Base-by-base conservation (phyloP, 1,140 invertebrate genomes). In the Drosophila persimilis region DNA sequence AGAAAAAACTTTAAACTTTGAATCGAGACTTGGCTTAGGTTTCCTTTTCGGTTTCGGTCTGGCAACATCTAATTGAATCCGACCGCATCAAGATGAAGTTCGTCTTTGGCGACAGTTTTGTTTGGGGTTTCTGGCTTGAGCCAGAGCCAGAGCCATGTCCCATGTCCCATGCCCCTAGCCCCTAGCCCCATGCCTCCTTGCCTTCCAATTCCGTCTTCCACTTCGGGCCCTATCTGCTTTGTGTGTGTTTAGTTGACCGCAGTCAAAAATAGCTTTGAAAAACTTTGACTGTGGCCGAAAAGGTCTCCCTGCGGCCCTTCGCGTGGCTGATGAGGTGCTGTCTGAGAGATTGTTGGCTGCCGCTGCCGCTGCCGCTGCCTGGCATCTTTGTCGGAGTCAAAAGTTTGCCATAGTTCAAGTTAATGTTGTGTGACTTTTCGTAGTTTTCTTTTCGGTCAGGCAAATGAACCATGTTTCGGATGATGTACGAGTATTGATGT, bases 401-500 rank as follows among this genome's bases (percentile, higher is more conserved):
- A 86, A 88, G 83, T 86, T 86, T 77, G 67, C 75, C 83, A 88
- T 88, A 88, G 81, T 86, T 86, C 81, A 86, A 86, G 81, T 86
- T 88, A 86, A 86, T 86, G 81, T 86, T 81, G 83, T 86, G 81
- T 86, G 83, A 86, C 81, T 86, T 86, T 85, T 86, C 63, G 70
- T 73, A 74, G 69, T 75, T 78, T 76, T 86, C 61, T 67, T 55
- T 67, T 56, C 63, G 62, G 24, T 47, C 74, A 80, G 76, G 57
- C 81, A 85, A 70, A 81, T 85, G 77, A 88, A 77, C 69, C 81
- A 77, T 88, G 73, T 63, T 74, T 77, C 50, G 72, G 60, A 81
- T 77, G 79, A 60, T 71, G 73, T 63, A 13, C 35, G 35, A 13
- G 11, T 13, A 69, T 80, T 70, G 59, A 73, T 80, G 53, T 77